phyloP scores from a whole-genome alignment of 2,797 vertebrate species.

The Rhodeus uyekii region DNA sequence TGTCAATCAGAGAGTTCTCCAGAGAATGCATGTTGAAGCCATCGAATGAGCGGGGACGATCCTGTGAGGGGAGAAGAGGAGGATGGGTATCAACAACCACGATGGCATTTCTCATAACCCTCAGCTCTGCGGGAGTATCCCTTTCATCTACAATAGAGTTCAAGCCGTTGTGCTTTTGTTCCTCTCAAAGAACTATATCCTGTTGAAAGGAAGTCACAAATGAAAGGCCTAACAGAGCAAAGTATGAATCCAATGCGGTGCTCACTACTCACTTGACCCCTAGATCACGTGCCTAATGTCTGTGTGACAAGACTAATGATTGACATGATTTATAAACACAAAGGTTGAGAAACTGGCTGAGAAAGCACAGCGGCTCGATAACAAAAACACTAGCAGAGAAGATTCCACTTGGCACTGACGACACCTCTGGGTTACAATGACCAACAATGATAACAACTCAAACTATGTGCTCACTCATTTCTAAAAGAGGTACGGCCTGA shows the following conservation, averaged over 20 bases:
- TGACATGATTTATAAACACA: conserved; percentile 43
- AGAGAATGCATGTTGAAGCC: conserved; percentile 96
- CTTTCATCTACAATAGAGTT: conserved; percentile 34
- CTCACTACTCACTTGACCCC: neutral
- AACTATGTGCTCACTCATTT: no score
- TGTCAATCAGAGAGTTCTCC: conserved; percentile 99
- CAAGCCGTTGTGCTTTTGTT: conserved; percentile 22
- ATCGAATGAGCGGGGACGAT: conserved; percentile 85
- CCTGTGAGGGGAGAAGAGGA: conserved; percentile 36
- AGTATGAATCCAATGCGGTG: neutral
- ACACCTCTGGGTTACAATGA: neutral
- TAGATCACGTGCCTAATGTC: neutral
- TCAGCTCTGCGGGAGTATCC: conserved; percentile 29
- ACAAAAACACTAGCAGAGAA: conserved; percentile 44
- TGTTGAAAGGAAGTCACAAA: conserved; percentile 8
- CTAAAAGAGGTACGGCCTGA: neutral
- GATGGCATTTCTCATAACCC: conserved; percentile 35
- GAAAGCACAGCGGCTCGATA: conserved; percentile 40
- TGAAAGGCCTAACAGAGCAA: conserved; percentile 1
- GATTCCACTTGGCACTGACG: neutral
- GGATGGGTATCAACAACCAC: conserved; percentile 29
- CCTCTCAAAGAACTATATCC: conserved; percentile 17
- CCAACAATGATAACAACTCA: neutral
- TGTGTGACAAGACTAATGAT: conserved; percentile 36
- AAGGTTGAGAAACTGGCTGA: conserved; percentile 10